These are phyloP conservation scores for Phymastichus coffea DNA, from an alignment of 1,140 invertebrate species.

Conservation along the genomic window DNA sequence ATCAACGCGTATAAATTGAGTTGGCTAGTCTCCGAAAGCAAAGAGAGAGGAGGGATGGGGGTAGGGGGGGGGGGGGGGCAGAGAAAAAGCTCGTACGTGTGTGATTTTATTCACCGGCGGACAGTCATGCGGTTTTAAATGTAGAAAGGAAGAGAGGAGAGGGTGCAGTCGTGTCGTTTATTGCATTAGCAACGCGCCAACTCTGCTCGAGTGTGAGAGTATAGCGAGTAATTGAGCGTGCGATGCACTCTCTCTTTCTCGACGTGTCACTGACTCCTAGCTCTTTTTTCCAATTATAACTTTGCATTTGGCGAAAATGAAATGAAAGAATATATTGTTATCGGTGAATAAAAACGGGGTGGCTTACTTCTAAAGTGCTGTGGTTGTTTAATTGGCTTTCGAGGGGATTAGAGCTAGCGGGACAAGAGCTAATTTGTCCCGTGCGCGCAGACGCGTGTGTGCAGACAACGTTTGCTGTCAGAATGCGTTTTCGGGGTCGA, in stretches of 20 bases:
- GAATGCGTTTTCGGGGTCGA: too few relatives aligned
- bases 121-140: too few relatives aligned
- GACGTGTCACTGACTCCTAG: not conserved
- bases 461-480: too few relatives aligned
- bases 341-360: too few relatives aligned
- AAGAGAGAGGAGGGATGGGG: not conserved
- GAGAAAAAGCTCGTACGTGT: not conserved
- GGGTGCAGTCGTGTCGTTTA: constrained; percentile 18
- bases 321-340: not conserved
- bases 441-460: too few relatives aligned
- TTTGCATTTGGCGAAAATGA: not conserved
- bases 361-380: constrained; percentile 5
- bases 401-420: not conserved
- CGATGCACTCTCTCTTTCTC: constrained; percentile 9
- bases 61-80: constrained; percentile 1
- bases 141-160: too few relatives aligned
- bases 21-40: too few relatives aligned
- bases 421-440: too few relatives aligned
- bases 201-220: constrained; percentile 7
- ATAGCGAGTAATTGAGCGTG: constrained; percentile 24
- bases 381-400: not conserved
- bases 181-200: constrained; percentile 15
- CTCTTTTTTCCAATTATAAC: not conserved
- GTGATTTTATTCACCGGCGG: too few relatives aligned
- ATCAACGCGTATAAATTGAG: too few relatives aligned